Base-by-base conservation (phyloP, 2,888 invertebrate species). In the Drosophila percnosoma region DNA sequence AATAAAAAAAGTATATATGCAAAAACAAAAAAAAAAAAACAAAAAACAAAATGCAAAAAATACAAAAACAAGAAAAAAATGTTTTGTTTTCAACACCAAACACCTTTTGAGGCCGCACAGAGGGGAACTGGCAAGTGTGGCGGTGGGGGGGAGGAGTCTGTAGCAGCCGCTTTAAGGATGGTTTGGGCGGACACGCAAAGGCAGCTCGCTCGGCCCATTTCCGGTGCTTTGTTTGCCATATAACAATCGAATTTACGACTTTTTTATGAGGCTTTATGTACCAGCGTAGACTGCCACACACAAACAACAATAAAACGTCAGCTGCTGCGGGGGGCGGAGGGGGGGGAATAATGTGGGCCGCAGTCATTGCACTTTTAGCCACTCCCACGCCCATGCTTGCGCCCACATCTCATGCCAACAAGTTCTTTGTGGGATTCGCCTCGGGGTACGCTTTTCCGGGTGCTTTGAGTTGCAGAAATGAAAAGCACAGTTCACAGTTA, bases 221-320 rank as follows among this genome's bases (percentile, higher is more conserved):
- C 84, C 85, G 83, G 76, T 75, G 84, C 75, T 85, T 84, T 84
- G 87, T 85, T 81, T 83, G 81, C 84, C 77, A 72, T 79, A 85
- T 83, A 85, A 85, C 85, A 85, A 85, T 85, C 87, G 84, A 87
- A 87, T 87, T 85, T 87, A 85, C 85, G 85, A 84, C 84, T 81
- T 84, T 84, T 83, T 84, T 84, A 84, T 85, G 86, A 80, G 83
- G 72, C 82, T 85, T 86, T 85, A 84, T 85, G 81, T 79, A 71
- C 42, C 42, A 31, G 74, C 80, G 55, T 64, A 59, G 69, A 24
- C 64, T 65, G 63, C 74, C 69, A 68, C 73, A 73, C 60, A 67
- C 68, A 78, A 67, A 68, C 76, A 78, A 85, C 76, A 83, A 84
- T 83, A 80, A 80, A 86, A 84, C 86, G 84, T 79, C 84, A 83